phyloP scores from a whole-genome alignment of 2,113 vertebrate species.

The Pontoporia blainvillei region DNA sequence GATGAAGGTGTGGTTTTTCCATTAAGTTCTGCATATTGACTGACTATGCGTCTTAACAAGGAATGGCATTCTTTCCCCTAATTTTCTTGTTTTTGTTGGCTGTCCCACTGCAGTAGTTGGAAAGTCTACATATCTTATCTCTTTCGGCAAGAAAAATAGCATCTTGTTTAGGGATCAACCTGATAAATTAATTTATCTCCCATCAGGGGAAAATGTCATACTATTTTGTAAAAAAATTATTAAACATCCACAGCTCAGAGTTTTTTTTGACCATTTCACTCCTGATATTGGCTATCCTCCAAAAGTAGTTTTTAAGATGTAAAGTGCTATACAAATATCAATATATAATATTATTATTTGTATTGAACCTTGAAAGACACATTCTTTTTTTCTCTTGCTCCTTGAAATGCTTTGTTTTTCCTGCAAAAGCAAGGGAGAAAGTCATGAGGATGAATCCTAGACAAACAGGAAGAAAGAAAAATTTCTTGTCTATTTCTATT shows the following conservation, averaged over 20 bases:
- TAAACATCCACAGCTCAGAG: background rate
- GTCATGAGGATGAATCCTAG: background rate
- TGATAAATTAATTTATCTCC: background rate
- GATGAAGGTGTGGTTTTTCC: background rate
- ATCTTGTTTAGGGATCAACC: background rate
- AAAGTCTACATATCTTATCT: background rate
- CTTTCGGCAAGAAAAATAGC: background rate
- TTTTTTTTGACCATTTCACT: conserved; percentile 15
- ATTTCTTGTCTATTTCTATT: background rate
- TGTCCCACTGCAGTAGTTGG: background rate
- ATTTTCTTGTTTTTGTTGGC: background rate
- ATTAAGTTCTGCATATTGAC: background rate
- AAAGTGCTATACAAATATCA: background rate
- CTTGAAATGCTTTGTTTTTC: background rate
- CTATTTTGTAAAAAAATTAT: background rate
- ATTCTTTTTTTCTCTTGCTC: background rate
- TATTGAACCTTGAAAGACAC: background rate
- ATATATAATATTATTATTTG: background rate
- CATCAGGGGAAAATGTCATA: background rate
- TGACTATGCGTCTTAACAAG: background rate
- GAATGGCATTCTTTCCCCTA: background rate
- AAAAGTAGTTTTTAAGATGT: background rate
- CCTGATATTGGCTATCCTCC: background rate
- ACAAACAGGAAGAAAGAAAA: background rate
- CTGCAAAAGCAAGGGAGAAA: background rate